Percentiles rank a stretch among this genome's conserved stretches.
Conservation (phyloP, 2,888 invertebrate genomes). For the Leptinotarsa juncta region DNA sequence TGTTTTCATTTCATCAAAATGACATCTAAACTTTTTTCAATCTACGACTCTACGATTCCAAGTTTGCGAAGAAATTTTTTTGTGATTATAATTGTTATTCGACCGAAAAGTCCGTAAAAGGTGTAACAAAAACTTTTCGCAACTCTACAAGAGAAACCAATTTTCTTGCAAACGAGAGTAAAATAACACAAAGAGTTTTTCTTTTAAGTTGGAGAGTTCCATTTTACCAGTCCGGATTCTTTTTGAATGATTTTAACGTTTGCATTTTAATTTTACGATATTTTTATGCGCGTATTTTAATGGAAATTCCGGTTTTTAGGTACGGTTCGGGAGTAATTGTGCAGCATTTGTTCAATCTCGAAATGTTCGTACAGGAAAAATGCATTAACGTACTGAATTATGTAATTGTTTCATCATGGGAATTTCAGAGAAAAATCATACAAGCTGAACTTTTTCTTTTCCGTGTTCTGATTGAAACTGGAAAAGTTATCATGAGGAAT, state of each 20-base stretch:
- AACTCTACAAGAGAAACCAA: conserved; percentile 46
- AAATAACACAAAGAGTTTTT: conserved; percentile 51
- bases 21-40: neutral
- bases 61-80: neutral
- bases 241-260: conserved; percentile 43
- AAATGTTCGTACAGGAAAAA: conserved; percentile 36
- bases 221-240: conserved; percentile 37
- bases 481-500: no score
- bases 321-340: conserved; percentile 31
- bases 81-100: neutral
- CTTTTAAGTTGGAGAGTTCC: conserved; percentile 44
- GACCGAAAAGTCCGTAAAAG: conserved; percentile 47
- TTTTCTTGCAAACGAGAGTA: conserved; percentile 51
- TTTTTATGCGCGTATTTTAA: conserved; percentile 43
- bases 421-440: neutral
- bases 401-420: conserved; percentile 34
- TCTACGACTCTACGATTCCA: neutral
- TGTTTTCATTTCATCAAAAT: no score
- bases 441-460: neutral
- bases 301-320: conserved; percentile 32
- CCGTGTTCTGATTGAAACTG: neutral
- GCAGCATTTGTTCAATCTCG: conserved; percentile 36
- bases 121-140: conserved; percentile 52
- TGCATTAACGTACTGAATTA: conserved; percentile 39
- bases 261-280: conserved; percentile 45